Conservation (phyloP, 2,797 vertebrate genomes). For the Calcarius lapponicus region DNA sequence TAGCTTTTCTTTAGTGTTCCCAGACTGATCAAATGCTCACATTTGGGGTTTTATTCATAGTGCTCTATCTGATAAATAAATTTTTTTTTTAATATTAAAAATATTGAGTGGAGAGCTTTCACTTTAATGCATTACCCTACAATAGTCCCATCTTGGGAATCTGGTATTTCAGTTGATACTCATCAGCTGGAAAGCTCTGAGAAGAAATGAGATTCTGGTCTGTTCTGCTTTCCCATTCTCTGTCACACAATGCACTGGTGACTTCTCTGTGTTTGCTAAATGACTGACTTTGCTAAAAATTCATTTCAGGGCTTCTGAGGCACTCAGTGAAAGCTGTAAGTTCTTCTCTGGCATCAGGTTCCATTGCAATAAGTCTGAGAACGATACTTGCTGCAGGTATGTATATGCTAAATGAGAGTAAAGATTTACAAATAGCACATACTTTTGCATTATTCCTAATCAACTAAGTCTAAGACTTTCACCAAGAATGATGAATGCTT, state of each 20-base stretch:
- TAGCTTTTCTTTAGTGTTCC: neutral
- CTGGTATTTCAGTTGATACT: neutral
- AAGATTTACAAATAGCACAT: neutral
- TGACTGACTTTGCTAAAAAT: neutral
- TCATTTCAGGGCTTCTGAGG: neutral
- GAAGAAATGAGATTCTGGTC: neutral
- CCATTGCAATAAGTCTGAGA: neutral
- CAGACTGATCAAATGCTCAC: neutral
- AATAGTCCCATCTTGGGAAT: neutral
- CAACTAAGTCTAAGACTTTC: neutral
- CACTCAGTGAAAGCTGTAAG: neutral
- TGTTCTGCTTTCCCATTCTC: neutral
- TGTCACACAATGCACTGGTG: neutral
- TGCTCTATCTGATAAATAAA: neutral
- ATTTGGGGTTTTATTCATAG: rapidly evolving
- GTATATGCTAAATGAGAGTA: neutral
- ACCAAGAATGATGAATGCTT: neutral
- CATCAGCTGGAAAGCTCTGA: neutral
- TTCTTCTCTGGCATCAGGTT: neutral
- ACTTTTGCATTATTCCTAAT: neutral
- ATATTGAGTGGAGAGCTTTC: neutral
- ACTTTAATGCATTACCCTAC: neutral
- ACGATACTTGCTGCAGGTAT: neutral
- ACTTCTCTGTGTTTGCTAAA: neutral
- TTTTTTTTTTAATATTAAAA: neutral